These are phyloP conservation scores for Corythaeola cristata DNA, from an alignment of 2,113 vertebrate genomes.

Conservation along the genomic window DNA sequence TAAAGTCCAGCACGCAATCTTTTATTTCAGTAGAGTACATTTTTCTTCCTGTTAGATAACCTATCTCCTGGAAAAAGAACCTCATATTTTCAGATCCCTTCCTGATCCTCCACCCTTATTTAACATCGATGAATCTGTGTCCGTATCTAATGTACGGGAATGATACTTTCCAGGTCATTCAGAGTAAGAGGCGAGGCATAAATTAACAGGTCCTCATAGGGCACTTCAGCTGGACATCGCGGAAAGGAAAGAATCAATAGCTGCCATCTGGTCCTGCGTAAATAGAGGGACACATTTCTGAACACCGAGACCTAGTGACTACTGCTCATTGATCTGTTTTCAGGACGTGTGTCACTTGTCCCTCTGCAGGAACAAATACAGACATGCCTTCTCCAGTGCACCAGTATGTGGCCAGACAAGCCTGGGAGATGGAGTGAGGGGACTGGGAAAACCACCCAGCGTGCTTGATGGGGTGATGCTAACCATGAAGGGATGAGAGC, in stretches of 20 bases:
- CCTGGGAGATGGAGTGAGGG: not conserved
- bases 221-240: not conserved
- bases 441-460: not conserved
- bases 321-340: not conserved
- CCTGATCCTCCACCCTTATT: not conserved
- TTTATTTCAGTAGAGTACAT: not conserved
- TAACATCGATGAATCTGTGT: not conserved
- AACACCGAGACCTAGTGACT: not conserved
- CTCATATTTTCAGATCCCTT: not conserved
- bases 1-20: not conserved
- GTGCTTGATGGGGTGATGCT: not conserved
- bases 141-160: not conserved
- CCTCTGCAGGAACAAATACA: not conserved
- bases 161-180: not conserved
- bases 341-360: not conserved
- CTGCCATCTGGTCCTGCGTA: not conserved
- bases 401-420: not conserved
- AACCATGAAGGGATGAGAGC: not conserved
- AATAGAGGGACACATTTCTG: not conserved
- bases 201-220: not conserved
- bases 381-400: not conserved
- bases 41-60: slow-evolving; percentile 21
- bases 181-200: not conserved
- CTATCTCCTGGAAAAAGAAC: not conserved
- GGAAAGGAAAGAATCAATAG: not conserved